phyloP scores from a whole-genome alignment of 2,888 invertebrate species.

The Leucoma salicis region DNA sequence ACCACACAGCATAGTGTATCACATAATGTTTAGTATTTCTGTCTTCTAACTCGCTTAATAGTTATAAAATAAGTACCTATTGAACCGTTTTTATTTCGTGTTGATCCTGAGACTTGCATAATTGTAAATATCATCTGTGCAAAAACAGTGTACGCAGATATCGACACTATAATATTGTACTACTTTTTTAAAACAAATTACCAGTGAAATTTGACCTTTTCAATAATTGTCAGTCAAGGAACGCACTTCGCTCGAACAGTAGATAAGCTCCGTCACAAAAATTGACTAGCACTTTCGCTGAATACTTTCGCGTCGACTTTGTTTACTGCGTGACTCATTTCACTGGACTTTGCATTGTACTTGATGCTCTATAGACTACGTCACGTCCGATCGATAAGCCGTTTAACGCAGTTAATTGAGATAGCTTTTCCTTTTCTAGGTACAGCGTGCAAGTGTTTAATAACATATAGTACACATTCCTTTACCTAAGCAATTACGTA shows the following conservation, averaged over 20 bases:
- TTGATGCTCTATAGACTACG: background rate
- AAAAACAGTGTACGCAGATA: no score
- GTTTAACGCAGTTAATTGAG: background rate
- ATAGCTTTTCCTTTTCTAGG: background rate
- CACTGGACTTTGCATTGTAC: conserved; percentile 37
- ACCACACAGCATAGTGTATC: no score
- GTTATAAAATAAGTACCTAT: no score
- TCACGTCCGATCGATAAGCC: background rate
- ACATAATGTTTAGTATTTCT: no score
- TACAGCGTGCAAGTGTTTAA: no score
- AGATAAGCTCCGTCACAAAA: conserved; percentile 26
- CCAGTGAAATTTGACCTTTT: conserved; percentile 1
- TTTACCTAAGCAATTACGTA: background rate
- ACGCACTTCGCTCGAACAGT: conserved; percentile 1
- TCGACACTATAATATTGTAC: no score
- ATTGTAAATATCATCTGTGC: no score
- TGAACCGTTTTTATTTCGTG: no score
- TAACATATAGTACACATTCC: background rate
- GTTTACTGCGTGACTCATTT: conserved; percentile 53
- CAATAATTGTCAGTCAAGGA: background rate
- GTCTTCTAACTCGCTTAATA: no score
- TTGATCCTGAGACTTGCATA: no score
- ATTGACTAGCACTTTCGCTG: conserved; percentile 58
- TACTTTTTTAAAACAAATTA: background rate
- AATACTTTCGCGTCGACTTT: conserved; percentile 67